These are phyloP conservation scores for Ferrisia virgata DNA, from an alignment of 2,888 invertebrate species.

Conservation along the genomic window DNA sequence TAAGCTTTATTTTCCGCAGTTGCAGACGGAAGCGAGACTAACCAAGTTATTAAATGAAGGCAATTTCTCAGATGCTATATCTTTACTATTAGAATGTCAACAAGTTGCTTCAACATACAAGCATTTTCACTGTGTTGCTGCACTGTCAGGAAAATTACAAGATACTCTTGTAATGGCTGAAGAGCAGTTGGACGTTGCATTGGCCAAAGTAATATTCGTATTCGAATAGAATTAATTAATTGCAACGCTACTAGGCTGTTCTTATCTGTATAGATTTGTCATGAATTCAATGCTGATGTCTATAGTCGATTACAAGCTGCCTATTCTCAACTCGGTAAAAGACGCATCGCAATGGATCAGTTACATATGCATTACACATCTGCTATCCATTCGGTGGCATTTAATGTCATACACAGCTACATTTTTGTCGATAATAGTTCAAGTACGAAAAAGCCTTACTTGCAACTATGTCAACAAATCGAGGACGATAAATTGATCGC, in stretches of 20 bases:
- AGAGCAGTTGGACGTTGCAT: constrained; percentile 81
- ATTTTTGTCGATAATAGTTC: constrained; percentile 56
- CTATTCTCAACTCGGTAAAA: constrained; percentile 84
- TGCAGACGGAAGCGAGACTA: constrained; percentile 79
- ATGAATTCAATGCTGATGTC: constrained; percentile 71
- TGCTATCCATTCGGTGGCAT: constrained; percentile 79
- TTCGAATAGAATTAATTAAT: neutral
- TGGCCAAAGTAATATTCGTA: constrained; percentile 64
- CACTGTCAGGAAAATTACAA: constrained; percentile 78
- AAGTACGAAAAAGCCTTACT: constrained; percentile 68
- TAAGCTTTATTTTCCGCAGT: constrained; percentile 57
- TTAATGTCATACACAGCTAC: constrained; percentile 61
- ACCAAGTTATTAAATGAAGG: constrained; percentile 76
- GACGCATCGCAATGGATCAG: constrained; percentile 89
- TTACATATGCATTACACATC: constrained; percentile 92
- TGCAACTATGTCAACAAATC: constrained; percentile 71
- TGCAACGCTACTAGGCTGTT: neutral
- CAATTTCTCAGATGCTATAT: constrained; percentile 86
- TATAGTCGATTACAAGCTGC: constrained; percentile 84
- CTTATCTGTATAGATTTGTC: constrained; percentile 56
- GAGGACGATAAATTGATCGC: constrained; percentile 63
- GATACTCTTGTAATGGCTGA: constrained; percentile 89
- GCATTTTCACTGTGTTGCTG: constrained; percentile 88
- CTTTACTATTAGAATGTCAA: constrained; percentile 82
- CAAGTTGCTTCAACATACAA: constrained; percentile 78